Conservation (phyloP, 2,797 vertebrate species). For the Dromococcyx pavoninus region DNA sequence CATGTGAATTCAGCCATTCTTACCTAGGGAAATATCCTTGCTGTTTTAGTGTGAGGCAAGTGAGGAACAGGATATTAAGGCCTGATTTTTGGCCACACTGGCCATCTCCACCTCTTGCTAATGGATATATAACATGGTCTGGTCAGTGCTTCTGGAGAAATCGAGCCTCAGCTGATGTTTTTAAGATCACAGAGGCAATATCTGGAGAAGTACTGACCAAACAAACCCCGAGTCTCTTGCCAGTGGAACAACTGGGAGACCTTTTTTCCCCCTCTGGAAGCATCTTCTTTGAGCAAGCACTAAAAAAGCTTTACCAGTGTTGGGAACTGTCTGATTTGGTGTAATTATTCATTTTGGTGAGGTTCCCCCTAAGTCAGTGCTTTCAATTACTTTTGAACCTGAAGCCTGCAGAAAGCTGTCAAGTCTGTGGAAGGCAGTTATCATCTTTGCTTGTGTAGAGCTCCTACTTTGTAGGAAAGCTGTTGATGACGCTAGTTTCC, state of each 20-base stretch:
- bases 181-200: background rate
- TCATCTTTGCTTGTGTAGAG: background rate
- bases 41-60: background rate
- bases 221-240: background rate
- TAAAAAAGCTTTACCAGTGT: background rate
- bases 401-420: background rate
- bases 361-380: background rate
- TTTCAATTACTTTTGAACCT: background rate
- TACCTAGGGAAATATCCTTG: background rate
- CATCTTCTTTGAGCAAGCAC: background rate
- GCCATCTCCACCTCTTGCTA: background rate
- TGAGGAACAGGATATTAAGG: background rate
- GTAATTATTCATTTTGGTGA: background rate
- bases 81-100: background rate
- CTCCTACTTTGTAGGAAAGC: background rate
- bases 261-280: background rate
- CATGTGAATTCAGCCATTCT: background rate
- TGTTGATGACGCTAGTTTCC: background rate
- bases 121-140: background rate
- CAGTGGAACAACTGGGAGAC: background rate
- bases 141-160: background rate
- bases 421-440: background rate
- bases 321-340: background rate
- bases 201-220: background rate
- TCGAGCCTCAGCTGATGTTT: background rate